A percentile compares a stretch with the other conserved stretches of the same genome.
phyloP scores from a whole-genome alignment of 2,888 invertebrate species.

The Brachyptera risi region DNA sequence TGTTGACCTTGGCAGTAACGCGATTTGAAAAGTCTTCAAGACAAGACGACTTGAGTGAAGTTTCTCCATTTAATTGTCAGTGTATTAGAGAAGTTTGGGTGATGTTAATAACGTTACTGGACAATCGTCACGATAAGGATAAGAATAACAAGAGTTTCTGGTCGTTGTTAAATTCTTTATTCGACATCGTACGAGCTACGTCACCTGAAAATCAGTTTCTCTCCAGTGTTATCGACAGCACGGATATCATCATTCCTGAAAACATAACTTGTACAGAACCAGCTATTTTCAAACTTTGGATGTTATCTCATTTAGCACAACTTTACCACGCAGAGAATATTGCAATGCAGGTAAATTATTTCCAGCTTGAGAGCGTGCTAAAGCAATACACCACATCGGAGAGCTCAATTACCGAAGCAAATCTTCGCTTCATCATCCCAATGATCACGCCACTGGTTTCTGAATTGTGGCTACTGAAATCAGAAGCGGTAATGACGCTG shows the following conservation, averaged over 20 bases:
- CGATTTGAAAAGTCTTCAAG: not conserved
- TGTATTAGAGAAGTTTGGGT: slow-evolving; percentile 1
- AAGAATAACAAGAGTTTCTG: not conserved
- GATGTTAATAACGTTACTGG: not conserved
- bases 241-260: not conserved
- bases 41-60: not conserved
- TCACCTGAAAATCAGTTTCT: not conserved
- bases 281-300: slow-evolving; percentile 10
- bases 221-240: no score
- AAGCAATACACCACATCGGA: slow-evolving; percentile 47
- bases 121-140: not conserved
- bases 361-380: slow-evolving; percentile 47
- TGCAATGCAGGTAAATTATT: slow-evolving; percentile 42
- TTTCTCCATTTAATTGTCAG: not conserved
- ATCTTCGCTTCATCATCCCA: slow-evolving; percentile 47
- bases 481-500: slow-evolving; percentile 49
- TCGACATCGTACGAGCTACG: not conserved
- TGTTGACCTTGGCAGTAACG: not conserved
- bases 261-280: not conserved
- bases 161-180: not conserved
- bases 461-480: slow-evolving; percentile 50
- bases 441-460: slow-evolving; percentile 45
- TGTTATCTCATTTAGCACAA: not conserved
- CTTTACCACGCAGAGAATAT: not conserved
- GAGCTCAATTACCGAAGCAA: slow-evolving; percentile 46